phyloP scores from a whole-genome alignment of 1,140 invertebrate species.

The Steinernema khuongi region DNA sequence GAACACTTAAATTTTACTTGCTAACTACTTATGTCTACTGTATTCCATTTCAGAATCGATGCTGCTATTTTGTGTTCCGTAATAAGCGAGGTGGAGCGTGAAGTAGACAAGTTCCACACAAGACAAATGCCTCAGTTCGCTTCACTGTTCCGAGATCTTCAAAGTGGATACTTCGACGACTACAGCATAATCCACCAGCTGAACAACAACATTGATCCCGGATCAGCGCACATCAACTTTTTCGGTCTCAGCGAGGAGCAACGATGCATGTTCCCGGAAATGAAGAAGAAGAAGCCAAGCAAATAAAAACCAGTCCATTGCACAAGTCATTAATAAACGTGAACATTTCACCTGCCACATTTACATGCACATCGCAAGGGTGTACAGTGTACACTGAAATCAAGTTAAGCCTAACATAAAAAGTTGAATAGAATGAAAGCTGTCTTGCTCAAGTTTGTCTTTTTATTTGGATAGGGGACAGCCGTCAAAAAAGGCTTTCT shows the following conservation, averaged over 20 bases:
- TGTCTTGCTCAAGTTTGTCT: too few relatives aligned
- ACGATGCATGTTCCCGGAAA: background rate
- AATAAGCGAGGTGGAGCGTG: background rate
- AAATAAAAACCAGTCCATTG: too few relatives aligned
- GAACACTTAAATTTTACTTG: too few relatives aligned
- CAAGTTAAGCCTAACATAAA: too few relatives aligned
- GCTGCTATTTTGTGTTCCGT: background rate
- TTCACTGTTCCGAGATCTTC: background rate
- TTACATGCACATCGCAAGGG: too few relatives aligned
- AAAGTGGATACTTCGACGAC: background rate
- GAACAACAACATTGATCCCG: background rate
- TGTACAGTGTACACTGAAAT: too few relatives aligned
- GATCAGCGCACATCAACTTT: background rate
- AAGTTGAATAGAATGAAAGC: too few relatives aligned
- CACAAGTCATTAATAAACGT: too few relatives aligned
- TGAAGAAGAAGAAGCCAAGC: background rate
- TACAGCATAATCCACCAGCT: slow-evolving; percentile 9
- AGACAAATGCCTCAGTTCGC: background rate
- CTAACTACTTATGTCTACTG: too few relatives aligned
- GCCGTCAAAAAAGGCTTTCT: too few relatives aligned
- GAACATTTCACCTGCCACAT: too few relatives aligned
- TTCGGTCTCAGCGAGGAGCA: slow-evolving; percentile 1
- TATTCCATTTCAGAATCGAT: slow-evolving; percentile 3
- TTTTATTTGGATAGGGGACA: too few relatives aligned
- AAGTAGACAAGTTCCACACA: background rate